These are phyloP conservation scores for Muscidifurax raptorellus DNA, from an alignment of 1,140 invertebrate genomes.

Conservation along the genomic window DNA sequence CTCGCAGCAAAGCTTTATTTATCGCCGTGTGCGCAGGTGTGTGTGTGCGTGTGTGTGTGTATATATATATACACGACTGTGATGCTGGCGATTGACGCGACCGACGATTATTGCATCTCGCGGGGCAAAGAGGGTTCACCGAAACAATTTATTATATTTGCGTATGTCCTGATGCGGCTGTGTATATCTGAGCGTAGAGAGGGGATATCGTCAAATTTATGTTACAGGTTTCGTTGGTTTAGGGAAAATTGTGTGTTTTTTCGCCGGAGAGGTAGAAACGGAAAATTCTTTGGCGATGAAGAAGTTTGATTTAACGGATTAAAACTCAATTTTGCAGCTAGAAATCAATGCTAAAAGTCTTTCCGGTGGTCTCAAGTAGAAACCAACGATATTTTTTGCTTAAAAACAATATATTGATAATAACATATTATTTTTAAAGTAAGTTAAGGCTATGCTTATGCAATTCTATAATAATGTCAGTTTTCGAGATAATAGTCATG, in stretches of 20 bases:
- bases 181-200: not conserved
- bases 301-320: too few relatives aligned
- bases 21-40: not conserved
- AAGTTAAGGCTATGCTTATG: too few relatives aligned
- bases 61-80: not conserved
- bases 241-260: not conserved
- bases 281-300: conserved; percentile 1
- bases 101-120: not conserved
- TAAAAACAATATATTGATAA: too few relatives aligned
- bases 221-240: not conserved
- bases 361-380: too few relatives aligned
- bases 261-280: not conserved
- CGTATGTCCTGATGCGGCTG: not conserved
- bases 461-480: too few relatives aligned
- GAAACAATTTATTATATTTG: conserved; percentile 28
- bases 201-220: conserved; percentile 7
- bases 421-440: too few relatives aligned
- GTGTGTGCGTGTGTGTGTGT: not conserved
- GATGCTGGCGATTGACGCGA: not conserved
- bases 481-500: too few relatives aligned
- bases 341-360: too few relatives aligned
- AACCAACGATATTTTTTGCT: too few relatives aligned
- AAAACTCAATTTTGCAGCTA: too few relatives aligned
- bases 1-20: conserved; percentile 38
- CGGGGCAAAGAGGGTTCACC: not conserved